Evolutionary conservation across 1,140 invertebrate genomes (phyloP).

Genomic region (Drosophila neocordata): DNA sequence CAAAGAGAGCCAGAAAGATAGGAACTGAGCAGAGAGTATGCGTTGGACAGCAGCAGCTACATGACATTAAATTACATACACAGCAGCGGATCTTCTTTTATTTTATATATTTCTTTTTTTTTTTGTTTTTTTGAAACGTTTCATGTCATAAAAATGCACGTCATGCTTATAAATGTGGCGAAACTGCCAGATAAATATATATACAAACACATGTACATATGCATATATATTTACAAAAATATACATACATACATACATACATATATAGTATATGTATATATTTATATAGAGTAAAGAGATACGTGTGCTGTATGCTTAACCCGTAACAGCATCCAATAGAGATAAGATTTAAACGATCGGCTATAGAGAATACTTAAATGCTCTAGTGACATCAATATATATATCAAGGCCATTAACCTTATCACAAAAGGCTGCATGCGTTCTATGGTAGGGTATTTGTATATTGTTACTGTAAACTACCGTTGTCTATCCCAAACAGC

Average conservation of each 20-base stretch:
- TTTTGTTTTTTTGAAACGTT: slow-evolving; percentile 53
- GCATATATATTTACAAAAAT: neutral
- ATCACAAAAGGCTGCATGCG: neutral
- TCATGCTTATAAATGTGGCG: slow-evolving; percentile 56
- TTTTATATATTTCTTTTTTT: slow-evolving; percentile 41
- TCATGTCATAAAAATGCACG: slow-evolving; percentile 69
- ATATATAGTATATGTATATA: neutral
- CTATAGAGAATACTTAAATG: slow-evolving; percentile 6
- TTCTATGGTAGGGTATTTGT: slow-evolving; percentile 4
- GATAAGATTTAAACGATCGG: slow-evolving; percentile 16
- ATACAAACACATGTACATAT: neutral
- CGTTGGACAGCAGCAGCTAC: slow-evolving; percentile 15
- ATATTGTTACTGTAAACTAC: neutral
- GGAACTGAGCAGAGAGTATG: slow-evolving; percentile 23
- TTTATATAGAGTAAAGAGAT: slow-evolving; percentile 11
- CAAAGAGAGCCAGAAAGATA: slow-evolving; percentile 1
- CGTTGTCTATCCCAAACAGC: neutral
- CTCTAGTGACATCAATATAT: neutral
- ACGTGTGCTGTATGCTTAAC: slow-evolving; percentile 8
- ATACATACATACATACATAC: neutral
- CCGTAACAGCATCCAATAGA: slow-evolving; percentile 17
- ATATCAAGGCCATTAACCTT: slow-evolving; percentile 13
- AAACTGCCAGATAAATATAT: neutral
- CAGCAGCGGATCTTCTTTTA: slow-evolving; percentile 11
- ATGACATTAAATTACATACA: slow-evolving; percentile 21